phyloP scores from a whole-genome alignment of 1,140 invertebrate genomes.

The Globodera ellingtonae region DNA sequence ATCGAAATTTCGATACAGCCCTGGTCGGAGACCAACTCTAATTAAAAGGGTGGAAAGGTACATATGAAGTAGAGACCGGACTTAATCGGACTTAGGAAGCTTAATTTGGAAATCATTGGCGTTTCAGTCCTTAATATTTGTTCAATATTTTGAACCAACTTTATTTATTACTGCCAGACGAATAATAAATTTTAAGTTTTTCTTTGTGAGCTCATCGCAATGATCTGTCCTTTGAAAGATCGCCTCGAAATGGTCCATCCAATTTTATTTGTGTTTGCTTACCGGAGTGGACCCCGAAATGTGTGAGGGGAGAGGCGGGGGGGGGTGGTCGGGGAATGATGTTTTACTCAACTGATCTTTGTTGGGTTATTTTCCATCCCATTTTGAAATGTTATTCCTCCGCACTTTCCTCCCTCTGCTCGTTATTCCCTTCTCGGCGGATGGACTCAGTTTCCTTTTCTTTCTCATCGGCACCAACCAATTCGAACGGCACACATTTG shows the following conservation, averaged over 20 bases:
- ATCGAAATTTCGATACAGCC: no score
- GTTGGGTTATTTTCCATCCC: neutral
- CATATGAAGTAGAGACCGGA: no score
- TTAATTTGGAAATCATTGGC: neutral
- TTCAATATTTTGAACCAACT: no score
- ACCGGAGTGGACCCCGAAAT: neutral
- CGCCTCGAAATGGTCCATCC: neutral
- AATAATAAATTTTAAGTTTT: neutral
- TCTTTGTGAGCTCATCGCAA: no score
- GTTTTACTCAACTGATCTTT: neutral
- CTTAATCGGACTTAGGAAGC: neutral
- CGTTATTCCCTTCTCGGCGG: neutral
- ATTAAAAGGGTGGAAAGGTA: no score
- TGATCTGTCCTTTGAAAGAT: neutral
- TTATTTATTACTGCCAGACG: no score
- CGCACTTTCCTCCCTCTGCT: neutral
- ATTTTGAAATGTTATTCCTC: neutral
- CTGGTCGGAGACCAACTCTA: no score
- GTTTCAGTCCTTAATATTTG: no score
- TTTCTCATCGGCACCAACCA: constrained; percentile 64
- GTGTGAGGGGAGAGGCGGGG: no score
- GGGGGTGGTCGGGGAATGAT: no score
- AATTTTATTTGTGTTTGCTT: neutral
- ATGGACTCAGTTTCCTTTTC: constrained; percentile 52
- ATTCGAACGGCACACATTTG: constrained; percentile 58